Evolutionary conservation across 1,140 invertebrate species (phyloP), one percentile per base, ranked within the genome.

Genomic region (Drosophila micromelanica): DNA sequence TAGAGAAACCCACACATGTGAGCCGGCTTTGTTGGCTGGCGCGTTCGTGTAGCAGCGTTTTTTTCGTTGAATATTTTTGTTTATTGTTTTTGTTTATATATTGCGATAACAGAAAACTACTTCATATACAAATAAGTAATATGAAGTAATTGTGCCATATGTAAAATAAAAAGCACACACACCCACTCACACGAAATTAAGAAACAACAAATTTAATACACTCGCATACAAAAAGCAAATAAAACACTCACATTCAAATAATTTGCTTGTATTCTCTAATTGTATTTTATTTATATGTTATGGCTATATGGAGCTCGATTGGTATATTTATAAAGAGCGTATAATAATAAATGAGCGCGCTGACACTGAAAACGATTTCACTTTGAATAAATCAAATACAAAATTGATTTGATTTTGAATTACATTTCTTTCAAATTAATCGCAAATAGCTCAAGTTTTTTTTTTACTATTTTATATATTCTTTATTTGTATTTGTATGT

Each of bases 1-100:
- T 87, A 87, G 64, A 82, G 65, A 60, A 89, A 72, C 63, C 82
- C 78, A 89, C 78, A 64, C 82, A 87, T 87, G 82, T 76, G 82
- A 76, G 63, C 63, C 75, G 81, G 74, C 70, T 73, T 65, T 87
- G 45, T 74, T 72, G 59, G 76, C 72, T 80, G 80, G 54, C 74
- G 70, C 81, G 78, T 65, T 72, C 65, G 64, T 74, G 56, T 70
- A 40, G 43, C 56, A 62, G 72, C 57, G 38, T 42, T 57, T 43
- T 43, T 27, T 48, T 51, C 35, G 62, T 20, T 40, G 43, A 65
- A 65, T 42, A 23, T 42, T n/a, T 49, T 57, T 49, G 35, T 37
- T 59, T 73, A 8, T 35, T 35, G 32, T 35, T 67, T 17, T 69
- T 74, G 42, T 57, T 62, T 56, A 43, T 76, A 57, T 56, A 43